Evolutionary conservation across 2,113 vertebrate genomes (phyloP), one percentile per base, ranked within the genome.

Genomic region (Epinephelus fuscoguttatus): DNA sequence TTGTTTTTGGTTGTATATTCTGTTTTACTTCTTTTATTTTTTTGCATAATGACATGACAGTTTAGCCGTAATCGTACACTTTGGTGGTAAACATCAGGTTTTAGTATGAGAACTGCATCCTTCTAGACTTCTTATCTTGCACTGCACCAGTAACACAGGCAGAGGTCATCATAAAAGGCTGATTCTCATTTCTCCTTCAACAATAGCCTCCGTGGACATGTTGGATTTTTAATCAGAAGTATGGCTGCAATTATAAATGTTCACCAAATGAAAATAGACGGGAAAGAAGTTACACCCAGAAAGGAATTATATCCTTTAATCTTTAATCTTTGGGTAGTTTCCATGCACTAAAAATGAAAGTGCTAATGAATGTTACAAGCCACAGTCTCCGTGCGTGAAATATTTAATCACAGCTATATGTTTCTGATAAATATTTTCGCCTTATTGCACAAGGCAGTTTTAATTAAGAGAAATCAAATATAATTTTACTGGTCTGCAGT

Each of bases 381-480:
- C 53, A 40, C 15, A 42, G 18, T 21, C 42, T 55, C 42, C 59
- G 47, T 63, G 15, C 33, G 49, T 40, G 2, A 73, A 76, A 45
- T 60, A 56, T 66, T 73, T 23, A 71, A 70, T 64, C 23, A 63
- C 45, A 69, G 37, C 53, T 53, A 17, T 21, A n/a, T 62, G 6
- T 61, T 12, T 25, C 66, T 72, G 42, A 55, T 81, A 52, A 30
- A 70, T 25, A 45, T 40, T 68, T 60, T 69, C 56, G 10, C 42
- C 23, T 67, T 70, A 72, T 85, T 68, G 47, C 71, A 50, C 19
- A 12, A 56, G 66, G 50, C 19, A 30, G 7, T 70, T 71, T 70
- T 77, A 84, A 89, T 84, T 62, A 69, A 84, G 61, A 17, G 13
- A 85, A 69, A 87, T 75, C 55, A 78, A 77, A 83, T 66, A 45